phyloP scores from a whole-genome alignment of 2,888 invertebrate genomes.

The Agriopis aurantiaria region DNA sequence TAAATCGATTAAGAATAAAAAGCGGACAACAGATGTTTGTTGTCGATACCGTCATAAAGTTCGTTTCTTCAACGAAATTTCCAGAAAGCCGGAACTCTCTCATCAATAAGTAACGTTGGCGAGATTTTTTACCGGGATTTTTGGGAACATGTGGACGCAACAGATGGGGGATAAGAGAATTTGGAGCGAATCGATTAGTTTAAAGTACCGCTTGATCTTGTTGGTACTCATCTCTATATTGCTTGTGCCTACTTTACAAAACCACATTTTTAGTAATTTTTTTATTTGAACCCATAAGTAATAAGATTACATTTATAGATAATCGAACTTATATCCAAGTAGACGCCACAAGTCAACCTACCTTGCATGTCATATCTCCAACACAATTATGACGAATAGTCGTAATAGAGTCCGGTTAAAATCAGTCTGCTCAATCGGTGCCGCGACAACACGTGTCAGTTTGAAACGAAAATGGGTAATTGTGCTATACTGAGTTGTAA shows the following conservation, averaged over 20 bases:
- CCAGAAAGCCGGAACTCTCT: slow-evolving; percentile 56
- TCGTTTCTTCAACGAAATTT: slow-evolving; percentile 46
- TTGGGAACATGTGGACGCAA: slow-evolving; percentile 47
- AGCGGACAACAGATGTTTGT: slow-evolving; percentile 55
- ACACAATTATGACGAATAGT: too few species aligned
- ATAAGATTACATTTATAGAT: too few species aligned
- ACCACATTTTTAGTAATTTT: too few species aligned
- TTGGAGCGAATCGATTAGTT: slow-evolving; percentile 16
- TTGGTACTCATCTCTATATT: not conserved
- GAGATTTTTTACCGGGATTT: slow-evolving; percentile 55
- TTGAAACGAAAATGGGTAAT: too few species aligned
- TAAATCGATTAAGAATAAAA: slow-evolving; percentile 57
- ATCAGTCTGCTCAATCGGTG: too few species aligned
- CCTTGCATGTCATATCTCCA: too few species aligned
- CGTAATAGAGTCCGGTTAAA: too few species aligned
- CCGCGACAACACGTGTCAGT: too few species aligned
- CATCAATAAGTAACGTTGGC: slow-evolving; percentile 53
- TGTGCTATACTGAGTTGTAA: too few species aligned
- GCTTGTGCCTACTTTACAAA: not conserved
- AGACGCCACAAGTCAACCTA: too few species aligned
- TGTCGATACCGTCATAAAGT: slow-evolving; percentile 58
- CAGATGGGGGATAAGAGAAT: slow-evolving; percentile 43
- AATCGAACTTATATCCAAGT: too few species aligned
- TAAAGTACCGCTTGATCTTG: slow-evolving; percentile 26
- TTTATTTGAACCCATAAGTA: too few species aligned